Evolutionary conservation across 2,113 vertebrate species (phyloP), one percentile per base, ranked within the genome.

Genomic region (Gnathonemus echidnorhynchus): DNA sequence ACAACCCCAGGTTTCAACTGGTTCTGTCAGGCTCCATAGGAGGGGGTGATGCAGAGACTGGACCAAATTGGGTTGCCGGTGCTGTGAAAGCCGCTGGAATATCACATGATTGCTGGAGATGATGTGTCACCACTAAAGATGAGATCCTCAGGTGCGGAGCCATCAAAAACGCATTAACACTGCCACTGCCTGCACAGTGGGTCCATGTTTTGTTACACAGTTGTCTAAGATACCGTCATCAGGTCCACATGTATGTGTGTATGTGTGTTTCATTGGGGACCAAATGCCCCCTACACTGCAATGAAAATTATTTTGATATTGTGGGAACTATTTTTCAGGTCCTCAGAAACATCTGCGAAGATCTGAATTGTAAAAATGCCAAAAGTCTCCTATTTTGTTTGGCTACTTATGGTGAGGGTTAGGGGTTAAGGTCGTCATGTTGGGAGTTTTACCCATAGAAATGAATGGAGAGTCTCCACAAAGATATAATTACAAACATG

Each of bases 1-100:
- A 80, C 90, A 24, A 85, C 77, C 46, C 88, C 89, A 46, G 50
- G 91, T 88, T 89, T 45, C 62, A 91, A 89, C 90, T 13, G n/a
- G 90, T 89, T 92, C 46, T 87, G 50, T 27, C 88, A 74, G 45
- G 89, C 66, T 62, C 45, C 46, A 15, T 53, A 48, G 35, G 39
- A 27, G 62, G 45, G 74, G 52, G 58, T 77, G 39, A 42, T 46
- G 39, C 85, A 52, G 77, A 87, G n/a, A 35, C 56, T 49, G 66
- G 74, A 50, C 42, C 66, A 27, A 49, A 35, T 88, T 39, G 56
- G 66, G 52, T 88, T 7, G 52, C 49, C 17, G 62, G 24, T 49
- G 86, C 42, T 8, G 42, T 48, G 88, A 35, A 5, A 80, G 74
- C 5, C 5, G 35, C 74, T 80, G 74, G 15, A 80, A 42, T 42